Conservation (phyloP, 2,113 vertebrate genomes). For the Neodon shergylaensis region DNA sequence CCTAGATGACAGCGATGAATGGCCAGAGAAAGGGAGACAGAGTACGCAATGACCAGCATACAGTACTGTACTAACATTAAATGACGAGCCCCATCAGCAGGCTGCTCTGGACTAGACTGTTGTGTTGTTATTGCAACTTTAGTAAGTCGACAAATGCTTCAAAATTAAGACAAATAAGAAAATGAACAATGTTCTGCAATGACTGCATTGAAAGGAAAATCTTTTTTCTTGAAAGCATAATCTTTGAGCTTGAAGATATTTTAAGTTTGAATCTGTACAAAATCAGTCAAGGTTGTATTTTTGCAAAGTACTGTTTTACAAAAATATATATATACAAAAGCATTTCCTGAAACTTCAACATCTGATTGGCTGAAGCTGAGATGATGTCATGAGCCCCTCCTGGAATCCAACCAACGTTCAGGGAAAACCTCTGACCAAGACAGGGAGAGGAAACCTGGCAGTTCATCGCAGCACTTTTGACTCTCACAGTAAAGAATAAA, state of each 20-base stretch:
- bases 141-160: slow-evolving; percentile 15
- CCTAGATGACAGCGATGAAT: neutral
- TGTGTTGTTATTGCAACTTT: neutral
- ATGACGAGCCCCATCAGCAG: neutral
- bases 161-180: slow-evolving; percentile 19
- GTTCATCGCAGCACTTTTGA: neutral
- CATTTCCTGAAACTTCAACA: neutral
- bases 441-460: neutral
- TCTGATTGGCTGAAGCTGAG: neutral
- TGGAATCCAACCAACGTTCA: neutral
- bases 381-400: neutral
- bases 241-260: neutral
- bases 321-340: neutral
- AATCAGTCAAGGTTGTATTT: neutral
- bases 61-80: neutral
- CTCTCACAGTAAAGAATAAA: neutral
- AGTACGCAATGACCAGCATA: neutral
- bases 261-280: slow-evolving; percentile 23
- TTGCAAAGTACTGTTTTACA: neutral
- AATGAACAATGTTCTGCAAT: neutral
- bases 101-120: neutral
- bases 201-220: neutral
- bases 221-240: neutral
- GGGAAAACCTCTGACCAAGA: neutral
- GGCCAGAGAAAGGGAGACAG: neutral